Conservation (phyloP, 2,113 vertebrate species). For the Triplophysa dalaica region DNA sequence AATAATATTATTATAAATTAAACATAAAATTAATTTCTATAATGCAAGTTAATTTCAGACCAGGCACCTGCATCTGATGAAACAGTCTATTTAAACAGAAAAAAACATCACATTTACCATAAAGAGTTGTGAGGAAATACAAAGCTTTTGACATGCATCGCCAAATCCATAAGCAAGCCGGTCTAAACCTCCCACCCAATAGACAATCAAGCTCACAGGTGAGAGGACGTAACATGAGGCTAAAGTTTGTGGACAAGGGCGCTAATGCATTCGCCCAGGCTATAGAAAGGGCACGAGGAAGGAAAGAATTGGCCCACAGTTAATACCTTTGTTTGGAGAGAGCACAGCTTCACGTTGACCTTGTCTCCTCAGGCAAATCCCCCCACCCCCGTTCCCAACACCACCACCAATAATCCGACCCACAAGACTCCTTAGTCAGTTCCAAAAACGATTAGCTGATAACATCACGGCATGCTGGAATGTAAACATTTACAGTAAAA, state of each 20-base stretch:
- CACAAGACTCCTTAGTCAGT: conserved; percentile 67
- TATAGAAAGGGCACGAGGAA: conserved; percentile 60
- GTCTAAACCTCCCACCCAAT: not conserved
- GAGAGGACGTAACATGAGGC: conserved; percentile 20
- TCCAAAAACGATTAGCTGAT: conserved; percentile 79
- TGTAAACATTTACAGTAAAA: conserved; percentile 82
- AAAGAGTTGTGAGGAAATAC: too few species aligned
- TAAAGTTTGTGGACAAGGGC: conserved; percentile 21
- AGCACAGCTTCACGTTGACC: conserved; percentile 66
- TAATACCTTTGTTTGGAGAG: conserved; percentile 75
- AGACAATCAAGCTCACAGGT: conserved; percentile 20
- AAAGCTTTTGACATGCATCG: too few species aligned
- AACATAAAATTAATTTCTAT: too few species aligned
- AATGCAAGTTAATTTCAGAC: too few species aligned
- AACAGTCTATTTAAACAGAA: too few species aligned
- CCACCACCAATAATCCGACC: conserved; percentile 62
- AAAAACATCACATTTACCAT: too few species aligned
- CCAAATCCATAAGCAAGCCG: not conserved
- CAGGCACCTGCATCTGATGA: too few species aligned
- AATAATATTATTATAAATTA: too few species aligned
- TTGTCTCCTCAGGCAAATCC: conserved; percentile 52
- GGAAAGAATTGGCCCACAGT: conserved; percentile 67
- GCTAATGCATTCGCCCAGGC: conserved; percentile 57
- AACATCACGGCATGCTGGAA: conserved; percentile 73
- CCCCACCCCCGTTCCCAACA: conserved; percentile 23